phyloP scores from a whole-genome alignment of 2,113 vertebrate species.

The Rhea americana region DNA sequence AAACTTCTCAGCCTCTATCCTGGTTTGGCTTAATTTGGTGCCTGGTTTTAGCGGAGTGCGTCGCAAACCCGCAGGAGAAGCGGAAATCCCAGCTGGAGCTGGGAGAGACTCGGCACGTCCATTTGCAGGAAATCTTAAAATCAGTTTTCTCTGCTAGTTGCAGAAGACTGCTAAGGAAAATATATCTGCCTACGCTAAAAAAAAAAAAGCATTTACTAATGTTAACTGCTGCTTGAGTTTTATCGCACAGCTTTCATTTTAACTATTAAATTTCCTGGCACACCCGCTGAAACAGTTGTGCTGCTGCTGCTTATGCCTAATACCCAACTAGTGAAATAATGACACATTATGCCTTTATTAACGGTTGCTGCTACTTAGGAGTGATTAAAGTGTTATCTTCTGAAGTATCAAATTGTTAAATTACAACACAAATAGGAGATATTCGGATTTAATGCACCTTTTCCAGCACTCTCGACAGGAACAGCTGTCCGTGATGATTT shows the following conservation, averaged over 20 bases:
- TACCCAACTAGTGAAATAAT: background rate
- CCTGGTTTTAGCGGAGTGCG: background rate
- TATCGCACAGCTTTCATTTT: background rate
- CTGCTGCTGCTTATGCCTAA: background rate
- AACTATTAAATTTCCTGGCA: background rate
- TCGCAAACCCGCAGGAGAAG: background rate
- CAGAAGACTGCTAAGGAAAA: background rate
- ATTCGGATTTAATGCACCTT: background rate
- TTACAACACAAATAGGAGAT: slow-evolving; percentile 13
- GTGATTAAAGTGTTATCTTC: slow-evolving; percentile 47
- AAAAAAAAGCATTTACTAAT: background rate
- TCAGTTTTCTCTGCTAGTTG: background rate
- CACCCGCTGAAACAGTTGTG: background rate
- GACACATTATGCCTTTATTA: background rate
- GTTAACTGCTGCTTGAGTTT: background rate
- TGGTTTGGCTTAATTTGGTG: slow-evolving; percentile 21
- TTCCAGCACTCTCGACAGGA: background rate
- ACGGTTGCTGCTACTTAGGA: background rate
- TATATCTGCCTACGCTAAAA: background rate
- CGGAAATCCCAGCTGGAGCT: background rate
- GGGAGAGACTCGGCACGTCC: background rate
- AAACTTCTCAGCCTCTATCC: background rate
- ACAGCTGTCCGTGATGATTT: background rate
- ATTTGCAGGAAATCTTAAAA: background rate
- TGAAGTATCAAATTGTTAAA: slow-evolving; percentile 41